phyloP scores from a whole-genome alignment of 2,888 invertebrate genomes.

The Antheraea yamamai region DNA sequence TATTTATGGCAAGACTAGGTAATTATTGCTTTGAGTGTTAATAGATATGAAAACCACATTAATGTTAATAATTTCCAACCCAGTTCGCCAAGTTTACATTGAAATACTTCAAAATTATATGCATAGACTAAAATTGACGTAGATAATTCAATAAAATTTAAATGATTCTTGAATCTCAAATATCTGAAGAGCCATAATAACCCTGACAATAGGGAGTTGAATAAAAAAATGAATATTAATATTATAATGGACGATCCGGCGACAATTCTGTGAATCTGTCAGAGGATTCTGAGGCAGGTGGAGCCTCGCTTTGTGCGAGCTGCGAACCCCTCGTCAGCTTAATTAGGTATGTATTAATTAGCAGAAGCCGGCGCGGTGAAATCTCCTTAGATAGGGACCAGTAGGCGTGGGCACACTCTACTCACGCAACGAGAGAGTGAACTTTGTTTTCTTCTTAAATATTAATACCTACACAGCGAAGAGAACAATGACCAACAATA shows the following conservation, averaged over 20 bases:
- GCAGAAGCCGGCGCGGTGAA: slow-evolving; percentile 27
- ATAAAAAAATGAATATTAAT: slow-evolving; percentile 3
- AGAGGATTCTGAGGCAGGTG: slow-evolving; percentile 8
- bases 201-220: neutral
- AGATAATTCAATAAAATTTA: neutral
- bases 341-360: slow-evolving; percentile 51
- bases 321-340: slow-evolving; percentile 30
- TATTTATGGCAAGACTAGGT: too few relatives aligned
- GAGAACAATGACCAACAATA: neutral
- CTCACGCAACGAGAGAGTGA: neutral
- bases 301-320: slow-evolving; percentile 29
- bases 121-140: neutral
- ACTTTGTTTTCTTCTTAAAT: neutral
- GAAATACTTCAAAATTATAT: too few relatives aligned
- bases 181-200: neutral
- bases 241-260: neutral
- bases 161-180: too few relatives aligned
- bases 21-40: too few relatives aligned
- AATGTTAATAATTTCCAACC: too few relatives aligned
- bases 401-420: neutral
- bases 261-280: slow-evolving; percentile 7
- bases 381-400: slow-evolving; percentile 22
- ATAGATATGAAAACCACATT: too few relatives aligned
- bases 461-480: neutral
- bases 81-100: neutral